Evolutionary conservation across 2,888 invertebrate species (phyloP).

Genomic region (Onchidella celtica): DNA sequence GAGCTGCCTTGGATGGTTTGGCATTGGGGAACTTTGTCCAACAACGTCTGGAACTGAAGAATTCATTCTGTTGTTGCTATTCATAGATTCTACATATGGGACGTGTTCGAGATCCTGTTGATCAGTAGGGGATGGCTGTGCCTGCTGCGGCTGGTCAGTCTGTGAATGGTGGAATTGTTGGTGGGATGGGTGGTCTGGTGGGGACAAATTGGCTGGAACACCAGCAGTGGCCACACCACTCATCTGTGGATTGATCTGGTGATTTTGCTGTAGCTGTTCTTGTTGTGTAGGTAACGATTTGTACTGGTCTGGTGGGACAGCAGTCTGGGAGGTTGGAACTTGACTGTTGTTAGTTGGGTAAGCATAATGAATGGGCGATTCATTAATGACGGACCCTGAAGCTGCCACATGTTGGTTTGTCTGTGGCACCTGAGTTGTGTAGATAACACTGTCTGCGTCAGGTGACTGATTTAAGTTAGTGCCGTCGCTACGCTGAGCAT

Average conservation of each 20-base stretch:
- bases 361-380: conserved; percentile 17
- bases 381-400: not conserved
- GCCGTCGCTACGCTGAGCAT: not conserved
- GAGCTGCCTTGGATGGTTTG: not conserved
- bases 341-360: not conserved
- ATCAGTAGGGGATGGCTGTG: too few species aligned
- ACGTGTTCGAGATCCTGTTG: too few species aligned
- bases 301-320: not conserved
- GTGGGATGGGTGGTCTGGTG: too few species aligned
- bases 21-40: not conserved
- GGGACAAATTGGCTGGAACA: too few species aligned
- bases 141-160: too few species aligned
- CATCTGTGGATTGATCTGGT: too few species aligned
- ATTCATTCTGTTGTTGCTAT: conserved; percentile 17
- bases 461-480: not conserved
- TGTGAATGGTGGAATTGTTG: too few species aligned
- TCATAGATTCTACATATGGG: too few species aligned
- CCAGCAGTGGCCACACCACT: too few species aligned
- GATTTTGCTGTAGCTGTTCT: too few species aligned
- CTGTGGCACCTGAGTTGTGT: not conserved
- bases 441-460: too few species aligned
- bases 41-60: conserved; percentile 30
- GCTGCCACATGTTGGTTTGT: not conserved
- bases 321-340: not conserved
- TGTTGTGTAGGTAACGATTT: too few species aligned